Conservation (phyloP, 2,797 vertebrate species). For the Knipowitschia caucasica region DNA sequence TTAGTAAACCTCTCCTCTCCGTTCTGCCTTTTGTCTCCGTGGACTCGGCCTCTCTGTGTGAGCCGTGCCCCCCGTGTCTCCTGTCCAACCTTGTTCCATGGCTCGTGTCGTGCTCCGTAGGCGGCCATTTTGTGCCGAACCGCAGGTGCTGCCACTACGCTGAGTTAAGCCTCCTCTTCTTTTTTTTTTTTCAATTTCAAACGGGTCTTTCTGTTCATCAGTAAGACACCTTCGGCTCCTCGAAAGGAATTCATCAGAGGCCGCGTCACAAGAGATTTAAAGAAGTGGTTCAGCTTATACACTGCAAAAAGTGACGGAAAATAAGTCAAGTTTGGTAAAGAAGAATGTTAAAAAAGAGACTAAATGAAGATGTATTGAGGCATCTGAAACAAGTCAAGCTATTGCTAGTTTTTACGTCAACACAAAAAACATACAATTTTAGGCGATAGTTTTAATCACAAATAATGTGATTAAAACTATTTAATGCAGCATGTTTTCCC, state of each 20-base stretch:
- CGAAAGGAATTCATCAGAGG: neutral
- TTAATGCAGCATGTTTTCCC: too few relatives aligned
- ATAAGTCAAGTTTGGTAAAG: neutral
- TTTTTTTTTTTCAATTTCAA: neutral
- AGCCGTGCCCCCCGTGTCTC: constrained; percentile 44
- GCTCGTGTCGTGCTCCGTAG: constrained; percentile 35
- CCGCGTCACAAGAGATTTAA: neutral
- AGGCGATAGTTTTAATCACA: too few relatives aligned
- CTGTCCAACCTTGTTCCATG: constrained; percentile 53
- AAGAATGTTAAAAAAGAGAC: neutral
- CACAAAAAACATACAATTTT: too few relatives aligned
- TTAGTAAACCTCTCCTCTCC: too few relatives aligned
- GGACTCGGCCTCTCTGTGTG: constrained; percentile 49
- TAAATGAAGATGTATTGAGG: too few relatives aligned
- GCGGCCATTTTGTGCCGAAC: constrained; percentile 42
- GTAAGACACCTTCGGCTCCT: neutral
- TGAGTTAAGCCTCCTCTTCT: constrained; percentile 6
- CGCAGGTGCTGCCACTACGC: constrained; percentile 21
- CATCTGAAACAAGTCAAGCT: too few relatives aligned
- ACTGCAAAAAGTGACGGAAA: neutral
- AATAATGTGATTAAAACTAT: too few relatives aligned
- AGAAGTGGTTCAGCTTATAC: neutral
- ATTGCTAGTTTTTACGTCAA: too few relatives aligned
- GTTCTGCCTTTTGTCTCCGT: too few relatives aligned
- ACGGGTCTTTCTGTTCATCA: constrained; percentile 16